Evolutionary conservation across 2,888 invertebrate species (phyloP), one percentile per base, ranked within the genome.

Genomic region (Mylabris sibirica): DNA sequence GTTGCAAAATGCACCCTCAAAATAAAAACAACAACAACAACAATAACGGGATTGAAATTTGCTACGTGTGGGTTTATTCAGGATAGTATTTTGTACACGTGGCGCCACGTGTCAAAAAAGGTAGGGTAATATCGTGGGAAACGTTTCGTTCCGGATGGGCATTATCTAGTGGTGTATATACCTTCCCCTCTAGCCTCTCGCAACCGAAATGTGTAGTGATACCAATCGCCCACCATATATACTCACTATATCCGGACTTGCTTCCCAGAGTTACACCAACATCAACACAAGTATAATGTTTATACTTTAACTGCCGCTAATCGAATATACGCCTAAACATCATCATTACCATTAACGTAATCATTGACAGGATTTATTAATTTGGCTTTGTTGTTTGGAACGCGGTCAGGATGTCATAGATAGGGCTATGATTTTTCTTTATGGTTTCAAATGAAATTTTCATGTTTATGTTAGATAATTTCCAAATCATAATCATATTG

Each of bases 71-170:
- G 66, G 66, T 66, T 20, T 30, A 30, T 24, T 63, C 26, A 44
- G 24, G 24, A 17, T n/a, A 60, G 65, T 65, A 63, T 63, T 65
- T 41, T n/a, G 59, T 41, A 14, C 71, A 67, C 71, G 71, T 69
- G 71, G 71, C 71, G 71, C 71, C 71, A 71, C 71, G 71, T 71
- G 71, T 60, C 66, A 57, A 69, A 53, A 62, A 71, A 68, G 71
- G 71, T 71, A 66, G 71, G 71, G 71, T 71, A 63, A 68, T 62
- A 65, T 66, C 71, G 71, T 71, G 71, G 71, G 71, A 71, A 71
- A 30, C 17, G 24, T 59, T 63, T 53, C n/a, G 68, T 63, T 71
- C 71, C 68, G 71, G 68, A 68, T 68, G 63, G 64, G 68, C 68
- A 68, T 69, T 71, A 67, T 69, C 71, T 62, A 63, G 63, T 62